A percentile compares a stretch with the other conserved stretches of the same genome.
Conservation (phyloP, 2,797 vertebrate species). For the Crenuchus spilurus region DNA sequence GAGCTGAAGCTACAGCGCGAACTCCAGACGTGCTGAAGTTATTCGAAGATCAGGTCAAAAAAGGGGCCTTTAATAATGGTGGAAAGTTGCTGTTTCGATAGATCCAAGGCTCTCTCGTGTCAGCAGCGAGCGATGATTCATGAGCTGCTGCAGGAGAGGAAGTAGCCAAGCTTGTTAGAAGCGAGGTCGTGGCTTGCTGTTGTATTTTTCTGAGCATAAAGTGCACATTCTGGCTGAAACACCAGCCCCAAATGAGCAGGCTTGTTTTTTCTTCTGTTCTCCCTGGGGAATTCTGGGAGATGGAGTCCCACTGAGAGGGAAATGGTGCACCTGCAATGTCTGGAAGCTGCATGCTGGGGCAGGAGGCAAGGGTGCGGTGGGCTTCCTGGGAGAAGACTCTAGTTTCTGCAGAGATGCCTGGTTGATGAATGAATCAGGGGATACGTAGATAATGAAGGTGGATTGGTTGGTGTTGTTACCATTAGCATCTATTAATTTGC, state of each 20-base stretch:
- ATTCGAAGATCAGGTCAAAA: neutral
- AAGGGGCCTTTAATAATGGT: neutral
- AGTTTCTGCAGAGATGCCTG: neutral
- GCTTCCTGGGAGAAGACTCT: neutral
- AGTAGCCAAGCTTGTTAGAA: neutral
- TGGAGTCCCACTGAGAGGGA: constrained; percentile 17
- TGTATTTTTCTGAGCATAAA: neutral
- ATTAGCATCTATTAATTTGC: too few relatives aligned
- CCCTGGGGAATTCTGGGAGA: constrained; percentile 30
- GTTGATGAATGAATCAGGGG: too few relatives aligned
- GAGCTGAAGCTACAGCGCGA: neutral
- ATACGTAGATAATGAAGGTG: too few relatives aligned
- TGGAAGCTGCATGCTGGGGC: too few relatives aligned
- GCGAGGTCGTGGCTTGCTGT: neutral
- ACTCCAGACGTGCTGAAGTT: neutral
- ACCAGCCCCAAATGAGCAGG: neutral
- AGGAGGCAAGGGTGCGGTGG: too few relatives aligned
- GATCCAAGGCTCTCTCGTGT: constrained; percentile 45
- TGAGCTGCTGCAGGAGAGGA: neutral
- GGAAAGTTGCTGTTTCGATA: neutral
- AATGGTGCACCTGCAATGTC: neutral
- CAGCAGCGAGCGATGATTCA: constrained; percentile 4
- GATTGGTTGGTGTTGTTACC: too few relatives aligned
- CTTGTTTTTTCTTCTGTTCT: constrained; percentile 22
- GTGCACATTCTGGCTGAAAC: neutral